Conservation (phyloP, 2,888 invertebrate genomes). For the Pyrrhosoma nymphula region DNA sequence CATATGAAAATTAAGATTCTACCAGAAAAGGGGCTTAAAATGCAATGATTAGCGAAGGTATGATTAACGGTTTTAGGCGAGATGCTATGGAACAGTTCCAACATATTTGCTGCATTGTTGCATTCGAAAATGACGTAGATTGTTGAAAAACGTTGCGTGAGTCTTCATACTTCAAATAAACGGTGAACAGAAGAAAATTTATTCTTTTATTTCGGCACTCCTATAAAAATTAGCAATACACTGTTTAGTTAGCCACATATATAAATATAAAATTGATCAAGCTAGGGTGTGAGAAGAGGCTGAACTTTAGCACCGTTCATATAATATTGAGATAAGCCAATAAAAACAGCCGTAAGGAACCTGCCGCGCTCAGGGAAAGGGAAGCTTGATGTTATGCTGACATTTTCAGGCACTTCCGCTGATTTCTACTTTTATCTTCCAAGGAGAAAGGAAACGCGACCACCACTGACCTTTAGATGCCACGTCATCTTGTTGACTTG, state of each 20-base stretch:
- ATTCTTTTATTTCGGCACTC: too few species aligned
- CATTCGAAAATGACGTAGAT: too few species aligned
- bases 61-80: too few species aligned
- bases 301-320: not conserved
- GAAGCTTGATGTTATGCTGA: not conserved
- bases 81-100: too few species aligned
- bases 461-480: not conserved
- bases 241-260: not conserved
- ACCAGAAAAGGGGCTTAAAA: too few species aligned
- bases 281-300: not conserved
- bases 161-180: too few species aligned
- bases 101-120: too few species aligned
- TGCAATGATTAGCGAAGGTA: too few species aligned
- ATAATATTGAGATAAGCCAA: not conserved
- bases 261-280: not conserved
- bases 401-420: constrained; percentile 21
- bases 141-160: too few species aligned
- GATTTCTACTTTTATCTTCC: not conserved
- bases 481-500: not conserved
- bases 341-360: not conserved
- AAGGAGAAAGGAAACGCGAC: not conserved
- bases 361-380: not conserved
- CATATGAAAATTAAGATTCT: too few species aligned
- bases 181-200: too few species aligned
- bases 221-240: too few species aligned